Conservation (phyloP, 2,888 invertebrate species). For the Oscheius sp. region DNA sequence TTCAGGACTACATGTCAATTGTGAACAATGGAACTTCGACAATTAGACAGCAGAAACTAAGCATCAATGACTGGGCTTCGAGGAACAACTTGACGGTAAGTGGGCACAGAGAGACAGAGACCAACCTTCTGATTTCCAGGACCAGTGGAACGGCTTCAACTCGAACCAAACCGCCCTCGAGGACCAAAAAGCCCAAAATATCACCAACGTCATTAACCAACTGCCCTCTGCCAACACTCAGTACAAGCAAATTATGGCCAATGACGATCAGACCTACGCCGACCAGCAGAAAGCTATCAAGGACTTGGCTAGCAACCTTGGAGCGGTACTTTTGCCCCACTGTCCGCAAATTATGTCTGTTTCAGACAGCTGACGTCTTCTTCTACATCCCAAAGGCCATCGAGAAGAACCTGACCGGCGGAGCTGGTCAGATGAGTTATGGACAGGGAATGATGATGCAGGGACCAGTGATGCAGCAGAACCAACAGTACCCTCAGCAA, state of each 20-base stretch:
- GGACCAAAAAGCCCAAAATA: not conserved
- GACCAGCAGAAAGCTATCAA: not conserved
- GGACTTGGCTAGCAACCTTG: not conserved
- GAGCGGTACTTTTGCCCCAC: not conserved
- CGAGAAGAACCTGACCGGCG: not conserved
- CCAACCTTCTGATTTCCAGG: not conserved
- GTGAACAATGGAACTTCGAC: not conserved
- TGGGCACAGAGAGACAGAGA: too few species aligned
- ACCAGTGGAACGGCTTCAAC: not conserved
- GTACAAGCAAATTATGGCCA: not conserved
- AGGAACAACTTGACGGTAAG: too few species aligned
- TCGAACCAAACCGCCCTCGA: not conserved
- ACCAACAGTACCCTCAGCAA: not conserved
- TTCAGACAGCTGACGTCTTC: not conserved
- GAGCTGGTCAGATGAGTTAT: not conserved
- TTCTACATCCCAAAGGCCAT: not conserved
- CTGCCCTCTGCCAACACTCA: not conserved
- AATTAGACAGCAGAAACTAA: not conserved
- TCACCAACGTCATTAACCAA: not conserved
- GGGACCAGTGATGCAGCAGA: constrained; percentile 3
- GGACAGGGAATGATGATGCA: not conserved
- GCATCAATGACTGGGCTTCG: not conserved
- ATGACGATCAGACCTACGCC: not conserved
- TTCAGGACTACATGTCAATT: not conserved
- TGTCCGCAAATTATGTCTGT: not conserved